Conservation (phyloP, 2,113 vertebrate genomes). For the Oreochromis spilurus region DNA sequence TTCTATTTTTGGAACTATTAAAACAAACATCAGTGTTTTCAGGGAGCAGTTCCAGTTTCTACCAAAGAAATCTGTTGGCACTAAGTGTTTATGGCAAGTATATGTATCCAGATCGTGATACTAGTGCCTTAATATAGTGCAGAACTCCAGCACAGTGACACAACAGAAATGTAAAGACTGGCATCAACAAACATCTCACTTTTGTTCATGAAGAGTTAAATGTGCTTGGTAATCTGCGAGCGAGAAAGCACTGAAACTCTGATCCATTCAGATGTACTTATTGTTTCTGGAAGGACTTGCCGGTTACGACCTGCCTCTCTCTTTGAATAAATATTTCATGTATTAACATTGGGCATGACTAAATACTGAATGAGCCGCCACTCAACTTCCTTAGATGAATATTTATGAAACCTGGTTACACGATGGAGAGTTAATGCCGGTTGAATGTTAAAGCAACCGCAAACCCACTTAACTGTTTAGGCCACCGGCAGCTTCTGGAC, state of each 20-base stretch:
- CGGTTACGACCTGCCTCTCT: background rate
- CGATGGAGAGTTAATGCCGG: background rate
- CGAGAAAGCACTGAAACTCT: background rate
- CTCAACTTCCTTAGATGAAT: conserved; percentile 33
- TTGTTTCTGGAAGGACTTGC: background rate
- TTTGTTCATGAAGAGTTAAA: background rate
- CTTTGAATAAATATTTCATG: background rate
- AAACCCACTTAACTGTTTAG: background rate
- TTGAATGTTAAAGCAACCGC: conserved; percentile 16
- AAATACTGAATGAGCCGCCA: conserved; percentile 24
- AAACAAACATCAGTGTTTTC: background rate
- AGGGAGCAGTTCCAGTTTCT: background rate
- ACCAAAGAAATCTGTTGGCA: background rate
- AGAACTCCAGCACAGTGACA: background rate
- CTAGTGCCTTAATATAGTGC: background rate
- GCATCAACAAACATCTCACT: background rate
- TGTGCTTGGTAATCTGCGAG: background rate
- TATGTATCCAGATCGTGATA: background rate
- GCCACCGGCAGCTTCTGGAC: background rate
- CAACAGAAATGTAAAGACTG: background rate
- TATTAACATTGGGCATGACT: conserved; percentile 11
- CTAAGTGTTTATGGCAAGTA: background rate
- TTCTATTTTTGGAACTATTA: background rate
- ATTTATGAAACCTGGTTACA: conserved; percentile 24
- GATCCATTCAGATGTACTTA: background rate